A percentile compares a stretch with the other conserved stretches of the same genome.
phyloP scores from a whole-genome alignment of 2,113 vertebrate genomes.

The Rhinolophus sinicus region DNA sequence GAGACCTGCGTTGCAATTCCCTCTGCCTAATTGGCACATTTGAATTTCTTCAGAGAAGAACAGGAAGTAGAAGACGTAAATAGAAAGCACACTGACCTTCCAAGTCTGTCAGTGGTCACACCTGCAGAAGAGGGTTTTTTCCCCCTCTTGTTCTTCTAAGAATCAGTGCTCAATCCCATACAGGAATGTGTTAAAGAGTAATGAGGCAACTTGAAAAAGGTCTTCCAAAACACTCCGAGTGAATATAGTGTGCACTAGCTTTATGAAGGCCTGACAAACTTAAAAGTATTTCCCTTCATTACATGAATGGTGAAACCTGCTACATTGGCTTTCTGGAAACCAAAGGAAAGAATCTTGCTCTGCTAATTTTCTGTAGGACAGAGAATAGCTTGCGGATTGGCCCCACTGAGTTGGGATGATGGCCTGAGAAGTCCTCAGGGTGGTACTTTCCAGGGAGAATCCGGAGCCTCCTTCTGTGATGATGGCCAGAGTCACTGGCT shows the following conservation, averaged over 20 bases:
- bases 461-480: background rate
- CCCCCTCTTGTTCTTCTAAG: background rate
- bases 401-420: background rate
- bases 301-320: background rate
- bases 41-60: background rate
- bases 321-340: background rate
- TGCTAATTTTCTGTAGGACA: background rate
- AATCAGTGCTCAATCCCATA: background rate
- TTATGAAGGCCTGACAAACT: background rate
- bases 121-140: background rate
- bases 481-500: too few relatives aligned
- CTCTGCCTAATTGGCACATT: background rate
- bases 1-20: too few relatives aligned
- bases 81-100: background rate
- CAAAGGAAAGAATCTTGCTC: background rate
- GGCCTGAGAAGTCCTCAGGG: background rate
- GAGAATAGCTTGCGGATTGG: background rate
- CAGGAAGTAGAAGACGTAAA: background rate
- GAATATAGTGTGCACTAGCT: background rate
- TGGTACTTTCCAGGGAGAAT: too few relatives aligned
- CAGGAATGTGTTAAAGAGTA: background rate
- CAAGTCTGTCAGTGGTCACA: background rate
- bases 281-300: background rate
- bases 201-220: background rate
- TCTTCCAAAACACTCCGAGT: background rate